Evolutionary conservation across 2,113 vertebrate species (phyloP).

Genomic region (Chitala chitala): DNA sequence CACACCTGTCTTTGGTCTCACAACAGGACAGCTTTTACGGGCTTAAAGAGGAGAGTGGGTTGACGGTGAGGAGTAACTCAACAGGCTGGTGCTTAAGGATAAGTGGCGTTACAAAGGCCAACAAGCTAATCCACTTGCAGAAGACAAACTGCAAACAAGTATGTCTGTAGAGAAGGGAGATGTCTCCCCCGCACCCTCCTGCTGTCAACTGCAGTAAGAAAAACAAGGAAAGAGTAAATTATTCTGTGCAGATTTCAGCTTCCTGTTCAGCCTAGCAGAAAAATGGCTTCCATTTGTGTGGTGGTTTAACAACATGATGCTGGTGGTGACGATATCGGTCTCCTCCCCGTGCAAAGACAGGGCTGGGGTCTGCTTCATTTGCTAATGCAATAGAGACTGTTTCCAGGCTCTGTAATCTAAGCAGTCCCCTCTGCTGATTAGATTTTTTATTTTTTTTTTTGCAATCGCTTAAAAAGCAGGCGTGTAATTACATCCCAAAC

Average conservation of each 20-base stretch:
- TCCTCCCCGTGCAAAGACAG: background rate
- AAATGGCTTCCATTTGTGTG: background rate
- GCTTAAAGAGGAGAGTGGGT: background rate
- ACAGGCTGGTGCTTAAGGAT: background rate
- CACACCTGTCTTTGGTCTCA: too few species aligned
- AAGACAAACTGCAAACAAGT: background rate
- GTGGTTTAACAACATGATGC: conserved; percentile 25
- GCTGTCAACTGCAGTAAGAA: background rate
- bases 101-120: background rate
- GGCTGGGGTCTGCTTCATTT: conserved; percentile 34
- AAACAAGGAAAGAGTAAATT: background rate
- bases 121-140: background rate
- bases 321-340: background rate
- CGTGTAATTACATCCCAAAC: conserved; percentile 49
- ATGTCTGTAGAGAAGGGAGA: background rate
- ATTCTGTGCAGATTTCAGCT: background rate
- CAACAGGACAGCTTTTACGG: background rate
- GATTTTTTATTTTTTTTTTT: too few species aligned
- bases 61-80: background rate
- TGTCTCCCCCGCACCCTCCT: background rate
- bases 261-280: background rate
- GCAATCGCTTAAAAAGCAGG: conserved; percentile 42
- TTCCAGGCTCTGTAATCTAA: conserved; percentile 34
- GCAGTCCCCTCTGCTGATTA: conserved; percentile 39
- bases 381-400: conserved; percentile 34